Evolutionary conservation across 1,140 invertebrate species (phyloP).

Genomic region (Bicyclus anynana): DNA sequence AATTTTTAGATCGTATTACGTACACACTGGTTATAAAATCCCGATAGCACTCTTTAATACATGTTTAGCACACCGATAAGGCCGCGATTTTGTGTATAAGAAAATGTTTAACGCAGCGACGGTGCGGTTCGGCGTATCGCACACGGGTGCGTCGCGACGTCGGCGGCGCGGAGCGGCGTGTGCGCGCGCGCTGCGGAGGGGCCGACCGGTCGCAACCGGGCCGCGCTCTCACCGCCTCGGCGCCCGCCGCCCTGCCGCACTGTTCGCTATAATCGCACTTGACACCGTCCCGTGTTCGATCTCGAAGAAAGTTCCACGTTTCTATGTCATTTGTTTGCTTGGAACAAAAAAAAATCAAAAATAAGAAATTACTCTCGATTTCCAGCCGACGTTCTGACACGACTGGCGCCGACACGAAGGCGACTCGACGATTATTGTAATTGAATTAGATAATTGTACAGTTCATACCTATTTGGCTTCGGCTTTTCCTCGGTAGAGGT

Average conservation of each 20-base stretch:
- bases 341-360: conserved; percentile 16
- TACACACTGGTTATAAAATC: conserved; percentile 10
- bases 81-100: conserved; percentile 10
- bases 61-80: conserved; percentile 11
- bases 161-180: conserved; percentile 63
- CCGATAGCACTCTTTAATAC: conserved; percentile 16
- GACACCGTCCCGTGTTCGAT: conserved; percentile 65
- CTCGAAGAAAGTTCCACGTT: conserved; percentile 71
- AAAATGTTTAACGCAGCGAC: conserved; percentile 22
- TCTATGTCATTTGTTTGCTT: conserved; percentile 49
- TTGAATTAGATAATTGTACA: conserved; percentile 61
- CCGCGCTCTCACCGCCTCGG: conserved; percentile 61
- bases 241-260: conserved; percentile 57
- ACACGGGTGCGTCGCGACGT: conserved; percentile 69
- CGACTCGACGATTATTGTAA: conserved; percentile 50
- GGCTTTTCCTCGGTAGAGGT: conserved; percentile 22
- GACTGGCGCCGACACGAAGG: conserved; percentile 44
- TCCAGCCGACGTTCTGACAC: conserved; percentile 25
- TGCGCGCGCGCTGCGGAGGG: conserved; percentile 63
- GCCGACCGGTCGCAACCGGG: conserved; percentile 71
- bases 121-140: conserved; percentile 35
- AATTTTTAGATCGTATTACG: conserved; percentile 7
- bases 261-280: conserved; percentile 65
- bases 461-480: conserved; percentile 51
- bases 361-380: conserved; percentile 26